phyloP scores from a whole-genome alignment of 2,888 invertebrate species.

The Torymus aiolomorphi region DNA sequence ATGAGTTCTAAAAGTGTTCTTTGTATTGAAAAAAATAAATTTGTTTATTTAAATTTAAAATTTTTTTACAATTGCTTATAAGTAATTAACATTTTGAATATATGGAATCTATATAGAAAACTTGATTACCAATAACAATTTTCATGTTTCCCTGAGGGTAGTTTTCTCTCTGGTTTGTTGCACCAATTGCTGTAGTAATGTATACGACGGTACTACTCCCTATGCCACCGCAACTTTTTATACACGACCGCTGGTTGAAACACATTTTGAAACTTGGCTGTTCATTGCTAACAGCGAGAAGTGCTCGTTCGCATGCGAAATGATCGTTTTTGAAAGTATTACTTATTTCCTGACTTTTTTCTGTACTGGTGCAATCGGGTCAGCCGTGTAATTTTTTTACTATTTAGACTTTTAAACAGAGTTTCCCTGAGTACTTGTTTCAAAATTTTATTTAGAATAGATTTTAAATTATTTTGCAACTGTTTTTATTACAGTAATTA shows the following conservation, averaged over 20 bases:
- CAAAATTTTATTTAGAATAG: too few relatives aligned
- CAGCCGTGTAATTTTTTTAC: conserved; percentile 12
- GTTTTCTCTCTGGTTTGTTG: background rate
- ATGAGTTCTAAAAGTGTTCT: too few relatives aligned
- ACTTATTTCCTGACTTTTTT: conserved; percentile 3
- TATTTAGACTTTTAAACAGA: background rate
- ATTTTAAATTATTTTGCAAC: too few relatives aligned
- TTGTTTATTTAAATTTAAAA: too few relatives aligned
- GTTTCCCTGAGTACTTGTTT: too few relatives aligned
- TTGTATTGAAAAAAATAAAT: too few relatives aligned
- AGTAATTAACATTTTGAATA: too few relatives aligned
- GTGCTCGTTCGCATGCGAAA: conserved; percentile 39
- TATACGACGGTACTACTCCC: conserved; percentile 14
- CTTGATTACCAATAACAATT: too few relatives aligned
- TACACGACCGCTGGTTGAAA: conserved; percentile 35
- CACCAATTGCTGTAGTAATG: background rate
- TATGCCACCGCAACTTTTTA: conserved; percentile 38
- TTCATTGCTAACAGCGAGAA: background rate
- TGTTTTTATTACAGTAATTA: too few relatives aligned
- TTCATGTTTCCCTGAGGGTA: background rate
- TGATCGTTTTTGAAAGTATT: conserved; percentile 45
- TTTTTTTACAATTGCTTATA: too few relatives aligned
- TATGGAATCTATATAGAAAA: too few relatives aligned
- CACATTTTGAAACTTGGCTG: conserved; percentile 40
- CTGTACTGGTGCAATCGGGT: conserved; percentile 13